A percentile compares a stretch with the other conserved stretches of the same genome.
Evolutionary conservation across 1,140 invertebrate genomes (phyloP).

Genomic region (Bombus impatiens): DNA sequence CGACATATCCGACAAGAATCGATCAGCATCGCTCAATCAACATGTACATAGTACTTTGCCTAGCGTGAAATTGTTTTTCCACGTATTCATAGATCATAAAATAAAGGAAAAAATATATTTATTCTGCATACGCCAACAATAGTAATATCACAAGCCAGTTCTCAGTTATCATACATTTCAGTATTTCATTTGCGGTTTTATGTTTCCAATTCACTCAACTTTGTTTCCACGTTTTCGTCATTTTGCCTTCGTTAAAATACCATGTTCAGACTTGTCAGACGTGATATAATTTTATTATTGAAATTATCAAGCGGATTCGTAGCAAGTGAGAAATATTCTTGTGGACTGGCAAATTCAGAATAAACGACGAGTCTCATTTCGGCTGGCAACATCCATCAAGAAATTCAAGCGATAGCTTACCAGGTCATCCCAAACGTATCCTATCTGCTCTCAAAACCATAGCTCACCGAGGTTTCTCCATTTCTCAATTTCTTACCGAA

Average conservation of each 20-base stretch:
- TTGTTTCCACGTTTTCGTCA: neutral
- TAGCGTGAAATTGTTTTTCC: neutral
- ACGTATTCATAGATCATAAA: neutral
- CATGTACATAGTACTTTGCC: neutral
- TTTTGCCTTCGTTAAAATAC: neutral
- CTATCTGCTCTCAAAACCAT: neutral
- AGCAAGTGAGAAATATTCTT: neutral
- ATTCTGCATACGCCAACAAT: neutral
- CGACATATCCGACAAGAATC: slow-evolving; percentile 2
- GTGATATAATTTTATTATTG: neutral
- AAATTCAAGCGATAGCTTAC: neutral
- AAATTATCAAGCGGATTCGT: neutral
- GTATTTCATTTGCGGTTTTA: neutral
- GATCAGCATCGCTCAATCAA: slow-evolving; percentile 1
- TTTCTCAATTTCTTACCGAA: neutral
- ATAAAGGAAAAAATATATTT: neutral
- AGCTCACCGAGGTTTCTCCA: neutral
- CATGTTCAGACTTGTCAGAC: neutral
- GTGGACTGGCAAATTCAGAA: neutral
- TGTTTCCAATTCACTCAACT: neutral
- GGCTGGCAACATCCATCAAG: neutral
- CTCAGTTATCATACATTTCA: neutral
- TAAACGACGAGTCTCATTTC: neutral
- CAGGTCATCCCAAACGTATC: neutral
- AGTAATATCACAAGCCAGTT: too few species aligned